Percentiles rank a stretch among this genome's conserved stretches.
Conservation (phyloP, 1,140 invertebrate species). For the Mercenaria mercenaria region DNA sequence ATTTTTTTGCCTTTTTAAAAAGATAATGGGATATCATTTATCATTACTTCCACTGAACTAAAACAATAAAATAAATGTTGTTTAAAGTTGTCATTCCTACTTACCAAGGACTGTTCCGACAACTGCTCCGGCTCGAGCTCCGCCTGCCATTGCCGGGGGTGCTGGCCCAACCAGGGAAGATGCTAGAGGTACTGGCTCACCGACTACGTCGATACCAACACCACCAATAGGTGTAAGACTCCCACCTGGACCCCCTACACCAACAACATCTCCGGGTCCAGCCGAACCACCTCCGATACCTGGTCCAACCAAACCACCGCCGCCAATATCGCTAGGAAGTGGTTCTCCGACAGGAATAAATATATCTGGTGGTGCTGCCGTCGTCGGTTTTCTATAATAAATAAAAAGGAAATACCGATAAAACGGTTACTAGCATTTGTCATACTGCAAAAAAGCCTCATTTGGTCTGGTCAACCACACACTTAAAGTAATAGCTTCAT, state of each 20-base stretch:
- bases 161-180: conserved; percentile 26
- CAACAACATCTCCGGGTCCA: conserved; percentile 8
- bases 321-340: not conserved
- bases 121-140: conserved; percentile 59
- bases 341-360: conserved; percentile 5
- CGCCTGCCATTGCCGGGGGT: conserved; percentile 16
- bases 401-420: too few relatives aligned
- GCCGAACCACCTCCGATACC: not conserved
- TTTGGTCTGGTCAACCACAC: too few relatives aligned
- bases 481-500: too few relatives aligned
- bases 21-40: too few relatives aligned
- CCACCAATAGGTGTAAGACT: conserved; percentile 13
- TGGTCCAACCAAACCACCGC: conserved; percentile 24
- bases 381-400: conserved; percentile 15
- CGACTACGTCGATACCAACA: not conserved
- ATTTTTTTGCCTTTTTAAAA: too few relatives aligned
- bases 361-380: conserved; percentile 45
- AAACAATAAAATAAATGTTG: too few relatives aligned
- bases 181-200: not conserved
- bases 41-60: too few relatives aligned
- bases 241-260: conserved; percentile 38
- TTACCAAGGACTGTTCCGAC: conserved; percentile 59
- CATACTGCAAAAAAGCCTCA: too few relatives aligned
- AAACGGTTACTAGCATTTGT: too few relatives aligned
- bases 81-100: too few relatives aligned